These are phyloP conservation scores for Synergus umbraculus DNA, from an alignment of 2,888 invertebrate species.

Conservation along the genomic window DNA sequence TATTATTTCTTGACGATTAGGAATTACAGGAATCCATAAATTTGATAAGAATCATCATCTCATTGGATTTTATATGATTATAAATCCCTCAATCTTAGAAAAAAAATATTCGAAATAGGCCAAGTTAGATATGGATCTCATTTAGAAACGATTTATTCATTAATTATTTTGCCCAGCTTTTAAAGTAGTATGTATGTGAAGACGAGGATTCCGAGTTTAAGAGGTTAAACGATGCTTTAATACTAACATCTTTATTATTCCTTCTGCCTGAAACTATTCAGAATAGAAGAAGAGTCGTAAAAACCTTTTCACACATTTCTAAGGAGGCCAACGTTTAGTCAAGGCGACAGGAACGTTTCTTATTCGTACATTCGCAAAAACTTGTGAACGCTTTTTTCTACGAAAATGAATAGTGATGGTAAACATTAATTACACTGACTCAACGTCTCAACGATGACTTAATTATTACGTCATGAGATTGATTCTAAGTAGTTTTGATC, in stretches of 20 bases:
- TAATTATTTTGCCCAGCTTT: too few species aligned
- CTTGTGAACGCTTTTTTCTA: constrained; percentile 10
- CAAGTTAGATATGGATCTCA: not conserved
- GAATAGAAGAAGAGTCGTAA: not conserved
- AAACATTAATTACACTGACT: constrained; percentile 14
- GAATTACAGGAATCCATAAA: not conserved
- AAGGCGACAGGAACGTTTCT: constrained; percentile 16
- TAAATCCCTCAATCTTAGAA: too few species aligned
- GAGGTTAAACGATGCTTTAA: not conserved
- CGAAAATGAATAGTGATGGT: not conserved
- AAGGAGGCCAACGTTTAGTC: not conserved
- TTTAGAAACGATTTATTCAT: too few species aligned
- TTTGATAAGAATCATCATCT: not conserved
- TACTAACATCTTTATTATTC: not conserved
- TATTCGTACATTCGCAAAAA: constrained; percentile 1
- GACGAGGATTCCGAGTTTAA: not conserved
- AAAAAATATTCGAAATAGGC: not conserved
- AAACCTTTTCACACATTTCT: constrained; percentile 29
- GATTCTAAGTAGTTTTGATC: constrained; percentile 16
- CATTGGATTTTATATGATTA: too few species aligned
- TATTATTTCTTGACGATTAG: not conserved
- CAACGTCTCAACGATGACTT: constrained; percentile 4
- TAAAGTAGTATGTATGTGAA: too few species aligned
- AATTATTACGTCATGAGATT: constrained; percentile 19
- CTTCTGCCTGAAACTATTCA: not conserved